Percentiles rank a stretch among this genome's conserved stretches.
Conservation (phyloP, 64 coral and sea anemone genomes). For the Stylophora pistillata region DNA sequence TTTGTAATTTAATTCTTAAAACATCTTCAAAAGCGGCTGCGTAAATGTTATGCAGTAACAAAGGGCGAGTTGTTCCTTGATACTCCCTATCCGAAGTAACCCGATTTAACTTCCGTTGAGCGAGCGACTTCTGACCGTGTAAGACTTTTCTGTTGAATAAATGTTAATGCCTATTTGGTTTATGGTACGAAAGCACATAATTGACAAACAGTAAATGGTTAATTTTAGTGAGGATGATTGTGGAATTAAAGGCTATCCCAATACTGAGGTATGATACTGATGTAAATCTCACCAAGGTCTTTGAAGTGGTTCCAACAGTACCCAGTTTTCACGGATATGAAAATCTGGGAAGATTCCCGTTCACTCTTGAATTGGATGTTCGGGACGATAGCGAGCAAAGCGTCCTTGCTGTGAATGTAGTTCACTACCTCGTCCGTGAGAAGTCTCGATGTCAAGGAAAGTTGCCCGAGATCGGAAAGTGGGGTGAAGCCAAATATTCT, state of each 20-base stretch:
- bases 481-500: constrained; percentile 69
- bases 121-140: too few species aligned
- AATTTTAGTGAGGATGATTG: neutral
- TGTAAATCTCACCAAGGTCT: constrained; percentile 73
- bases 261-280: neutral
- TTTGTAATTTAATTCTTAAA: too few species aligned
- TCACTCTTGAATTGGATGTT: constrained; percentile 17
- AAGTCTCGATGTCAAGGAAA: constrained; percentile 77
- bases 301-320: constrained; percentile 63
- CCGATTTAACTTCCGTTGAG: too few species aligned
- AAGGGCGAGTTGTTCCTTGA: too few species aligned
- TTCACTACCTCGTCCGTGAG: constrained; percentile 72
- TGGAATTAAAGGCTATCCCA: too few species aligned
- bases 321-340: constrained; percentile 33
- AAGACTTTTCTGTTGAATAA: too few species aligned
- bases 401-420: constrained; percentile 78
- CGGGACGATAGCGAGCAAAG: constrained; percentile 65
- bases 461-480: constrained; percentile 75
- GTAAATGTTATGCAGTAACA: too few species aligned
- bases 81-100: too few species aligned
- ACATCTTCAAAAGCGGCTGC: too few species aligned
- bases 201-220: neutral
- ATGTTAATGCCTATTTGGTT: too few species aligned
- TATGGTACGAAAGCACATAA: too few species aligned
- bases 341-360: constrained; percentile 8